A percentile compares a stretch with the other conserved stretches of the same genome.
Conservation (phyloP, 1,140 invertebrate species). For the Glomeris maerens region DNA sequence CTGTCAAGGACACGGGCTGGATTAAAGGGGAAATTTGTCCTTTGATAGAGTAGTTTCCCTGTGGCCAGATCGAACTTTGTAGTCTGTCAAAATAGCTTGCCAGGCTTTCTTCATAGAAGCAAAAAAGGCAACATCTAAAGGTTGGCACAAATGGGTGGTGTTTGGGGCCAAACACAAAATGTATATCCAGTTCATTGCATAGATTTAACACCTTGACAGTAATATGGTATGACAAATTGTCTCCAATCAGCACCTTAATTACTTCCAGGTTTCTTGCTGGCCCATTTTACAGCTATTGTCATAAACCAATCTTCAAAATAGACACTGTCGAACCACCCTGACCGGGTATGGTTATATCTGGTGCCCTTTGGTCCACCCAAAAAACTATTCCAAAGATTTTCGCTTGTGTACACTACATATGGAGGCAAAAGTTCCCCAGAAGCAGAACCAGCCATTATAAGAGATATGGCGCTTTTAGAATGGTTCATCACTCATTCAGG, state of each 20-base stretch:
- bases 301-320: constrained; percentile 27
- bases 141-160: constrained; percentile 8
- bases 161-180: constrained; percentile 2
- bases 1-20: no score
- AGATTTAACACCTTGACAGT: neutral
- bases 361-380: constrained; percentile 21
- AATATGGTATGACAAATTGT: constrained; percentile 17
- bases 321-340: constrained; percentile 27
- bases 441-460: constrained; percentile 26
- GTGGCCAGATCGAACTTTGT: constrained; percentile 5
- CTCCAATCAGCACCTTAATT: constrained; percentile 17
- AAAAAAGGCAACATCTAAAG: constrained; percentile 11
- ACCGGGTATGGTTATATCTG: constrained; percentile 19
- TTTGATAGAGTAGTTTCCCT: constrained; percentile 1
- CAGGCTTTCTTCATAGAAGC: neutral
- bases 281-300: constrained; percentile 17
- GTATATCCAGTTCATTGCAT: neutral
- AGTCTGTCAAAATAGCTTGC: constrained; percentile 9
- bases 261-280: constrained; percentile 15
- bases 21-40: constrained; percentile 2
- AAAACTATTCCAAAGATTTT: constrained; percentile 20
- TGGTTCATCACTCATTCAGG: constrained; percentile 24
- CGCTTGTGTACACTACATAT: constrained; percentile 22
- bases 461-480: constrained; percentile 22
- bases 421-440: constrained; percentile 16